These are phyloP conservation scores for Anoura caudifer DNA, from an alignment of 2,113 vertebrate species.

Conservation along the genomic window DNA sequence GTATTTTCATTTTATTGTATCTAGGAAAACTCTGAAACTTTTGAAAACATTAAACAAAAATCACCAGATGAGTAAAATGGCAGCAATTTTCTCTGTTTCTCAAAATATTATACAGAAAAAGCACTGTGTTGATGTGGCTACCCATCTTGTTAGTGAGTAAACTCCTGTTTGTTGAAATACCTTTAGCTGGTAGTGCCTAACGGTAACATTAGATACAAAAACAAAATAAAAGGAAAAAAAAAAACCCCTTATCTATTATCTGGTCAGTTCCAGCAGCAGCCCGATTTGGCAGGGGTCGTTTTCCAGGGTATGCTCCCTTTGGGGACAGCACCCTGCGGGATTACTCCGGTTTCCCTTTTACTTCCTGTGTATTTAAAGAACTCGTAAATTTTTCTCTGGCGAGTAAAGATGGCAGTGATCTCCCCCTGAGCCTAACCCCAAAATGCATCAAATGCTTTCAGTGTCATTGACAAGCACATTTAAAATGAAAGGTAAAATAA, in stretches of 20 bases:
- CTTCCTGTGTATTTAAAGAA: conserved; percentile 50
- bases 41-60: not conserved
- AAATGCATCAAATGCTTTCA: not conserved
- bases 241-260: not conserved
- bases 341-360: conserved; percentile 5
- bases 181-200: not conserved
- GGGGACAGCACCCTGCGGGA: conserved; percentile 44
- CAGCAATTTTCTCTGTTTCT: not conserved
- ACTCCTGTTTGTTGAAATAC: not conserved
- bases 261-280: conserved; percentile 32
- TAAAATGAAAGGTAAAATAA: not conserved
- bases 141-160: not conserved
- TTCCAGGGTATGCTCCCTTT: conserved; percentile 28
- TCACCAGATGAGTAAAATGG: not conserved
- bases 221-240: not conserved
- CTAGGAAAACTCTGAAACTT: not conserved
- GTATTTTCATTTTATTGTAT: not conserved
- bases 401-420: conserved; percentile 1
- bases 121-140: not conserved
- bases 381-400: not conserved
- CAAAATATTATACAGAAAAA: not conserved
- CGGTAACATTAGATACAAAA: not conserved
- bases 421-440: not conserved
- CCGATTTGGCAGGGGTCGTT: conserved; percentile 29
- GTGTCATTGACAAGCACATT: not conserved